Conservation (phyloP, 2,797 vertebrate genomes). For the Molossus alvarezi region DNA sequence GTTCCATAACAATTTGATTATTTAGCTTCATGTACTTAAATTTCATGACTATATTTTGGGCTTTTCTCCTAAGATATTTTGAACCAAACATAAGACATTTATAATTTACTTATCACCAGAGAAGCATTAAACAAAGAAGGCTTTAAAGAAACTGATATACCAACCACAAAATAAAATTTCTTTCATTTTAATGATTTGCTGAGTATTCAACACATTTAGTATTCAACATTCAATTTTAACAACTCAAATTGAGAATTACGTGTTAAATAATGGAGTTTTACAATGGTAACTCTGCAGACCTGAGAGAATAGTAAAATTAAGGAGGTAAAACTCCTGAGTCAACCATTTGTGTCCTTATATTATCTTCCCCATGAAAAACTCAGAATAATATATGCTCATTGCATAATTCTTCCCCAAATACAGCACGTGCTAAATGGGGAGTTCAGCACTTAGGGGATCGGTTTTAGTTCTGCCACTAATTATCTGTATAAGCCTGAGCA, state of each 20-base stretch:
- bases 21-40: conserved; percentile 10
- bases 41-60: not conserved
- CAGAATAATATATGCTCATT: not conserved
- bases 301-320: not conserved
- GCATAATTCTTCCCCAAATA: not conserved
- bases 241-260: not conserved
- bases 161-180: not conserved
- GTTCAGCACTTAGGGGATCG: not conserved
- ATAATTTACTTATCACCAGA: conserved; percentile 23
- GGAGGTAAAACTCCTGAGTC: not conserved
- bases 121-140: not conserved
- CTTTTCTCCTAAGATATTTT: not conserved
- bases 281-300: not conserved
- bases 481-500: not conserved
- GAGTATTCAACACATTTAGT: not conserved
- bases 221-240: not conserved
- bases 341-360: not conserved
- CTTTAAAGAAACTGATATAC: not conserved
- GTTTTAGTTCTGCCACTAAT: not conserved
- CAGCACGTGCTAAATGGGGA: accelerated
- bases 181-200: not conserved
- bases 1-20: not conserved
- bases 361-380: not conserved
- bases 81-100: conserved; percentile 8
- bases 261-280: not conserved